These are phyloP conservation scores for Drosophila sechellia DNA, from an alignment of 1,140 invertebrate species.

Conservation along the genomic window DNA sequence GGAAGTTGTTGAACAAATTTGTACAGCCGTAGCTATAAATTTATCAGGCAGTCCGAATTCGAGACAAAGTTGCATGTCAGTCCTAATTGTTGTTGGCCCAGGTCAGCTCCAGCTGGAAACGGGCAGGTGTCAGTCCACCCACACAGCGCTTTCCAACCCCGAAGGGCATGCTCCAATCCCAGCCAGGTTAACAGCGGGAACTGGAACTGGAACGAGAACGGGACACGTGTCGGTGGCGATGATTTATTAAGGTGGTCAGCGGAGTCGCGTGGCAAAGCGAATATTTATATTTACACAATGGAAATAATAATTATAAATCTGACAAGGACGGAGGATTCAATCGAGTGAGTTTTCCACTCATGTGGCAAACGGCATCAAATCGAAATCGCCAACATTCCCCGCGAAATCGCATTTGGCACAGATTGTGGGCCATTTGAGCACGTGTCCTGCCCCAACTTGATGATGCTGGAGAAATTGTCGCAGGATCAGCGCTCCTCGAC, in stretches of 20 bases:
- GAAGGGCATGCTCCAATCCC: background rate
- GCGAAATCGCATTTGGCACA: conserved; percentile 57
- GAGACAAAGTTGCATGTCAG: conserved; percentile 68
- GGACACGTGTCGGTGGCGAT: conserved; percentile 39
- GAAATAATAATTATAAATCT: conserved; percentile 56
- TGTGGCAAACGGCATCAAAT: conserved; percentile 48
- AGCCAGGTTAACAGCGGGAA: background rate
- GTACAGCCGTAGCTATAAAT: conserved; percentile 68
- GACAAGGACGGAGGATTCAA: background rate
- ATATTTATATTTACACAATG: conserved; percentile 26
- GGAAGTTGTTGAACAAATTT: conserved; percentile 76
- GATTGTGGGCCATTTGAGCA: conserved; percentile 60
- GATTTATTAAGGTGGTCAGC: conserved; percentile 28
- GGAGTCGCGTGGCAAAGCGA: conserved; percentile 33
- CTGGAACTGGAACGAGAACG: conserved; percentile 9
- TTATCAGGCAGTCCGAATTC: conserved; percentile 54
- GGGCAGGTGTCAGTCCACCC: conserved; percentile 43
- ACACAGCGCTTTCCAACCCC: background rate
- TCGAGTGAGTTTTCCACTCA: conserved; percentile 5
- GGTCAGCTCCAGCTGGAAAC: conserved; percentile 11
- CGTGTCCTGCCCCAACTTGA: conserved; percentile 67
- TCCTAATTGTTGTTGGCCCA: conserved; percentile 67
- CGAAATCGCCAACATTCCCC: conserved; percentile 16
- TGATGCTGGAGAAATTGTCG: conserved; percentile 61
- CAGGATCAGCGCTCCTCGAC: conserved; percentile 20